Base-by-base conservation (phyloP, 1,140 invertebrate species). In the Riptortus pedestris region DNA sequence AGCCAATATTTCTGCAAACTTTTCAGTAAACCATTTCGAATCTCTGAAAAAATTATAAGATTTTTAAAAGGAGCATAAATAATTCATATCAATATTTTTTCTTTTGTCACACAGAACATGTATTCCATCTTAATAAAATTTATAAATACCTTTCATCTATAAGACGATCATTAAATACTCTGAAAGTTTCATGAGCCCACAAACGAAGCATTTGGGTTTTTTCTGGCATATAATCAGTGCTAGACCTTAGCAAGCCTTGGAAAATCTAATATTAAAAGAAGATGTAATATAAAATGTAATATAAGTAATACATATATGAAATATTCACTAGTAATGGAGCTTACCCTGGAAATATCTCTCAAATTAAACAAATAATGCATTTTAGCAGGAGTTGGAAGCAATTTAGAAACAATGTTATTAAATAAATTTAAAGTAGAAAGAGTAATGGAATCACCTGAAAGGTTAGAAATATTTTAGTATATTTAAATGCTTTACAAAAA, bases 351-450 rank as follows among this genome's bases (percentile, higher is more conserved):
- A 67, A 93, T 91, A 72, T 93, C 90, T 67, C 88, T 77, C 65
- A 94, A 73, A 74, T 91, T 93, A 75, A 93, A 93, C 16, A 91
- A 74, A 69, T 93, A 94, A 73, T 94, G 90, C 69, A 90, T 91
- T 73, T 92, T 93, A 33, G 83, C 81, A 0, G 90, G 90, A 2
- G 89, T 92, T 1, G 91, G 90, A 48, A 92, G 72, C 79, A 93
- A 83, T 70, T 84, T 85, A 2, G 72, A 71, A 2, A 81, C 76
- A 0, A 91, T 83, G 62, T 78, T 78, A 70, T 85, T 80, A 71
- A 90, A 93, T 66, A 91, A 74, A 66, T 85, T 81, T 65, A 93
- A 82, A 0, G 87, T 88, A 2, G 86, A 83, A 60, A 76, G 69
- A 7, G 82, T 85, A 63, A 86, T 75, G 3, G 78, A 74, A 51